phyloP scores from a whole-genome alignment of 2,888 invertebrate species.

The Diaphora mendica region DNA sequence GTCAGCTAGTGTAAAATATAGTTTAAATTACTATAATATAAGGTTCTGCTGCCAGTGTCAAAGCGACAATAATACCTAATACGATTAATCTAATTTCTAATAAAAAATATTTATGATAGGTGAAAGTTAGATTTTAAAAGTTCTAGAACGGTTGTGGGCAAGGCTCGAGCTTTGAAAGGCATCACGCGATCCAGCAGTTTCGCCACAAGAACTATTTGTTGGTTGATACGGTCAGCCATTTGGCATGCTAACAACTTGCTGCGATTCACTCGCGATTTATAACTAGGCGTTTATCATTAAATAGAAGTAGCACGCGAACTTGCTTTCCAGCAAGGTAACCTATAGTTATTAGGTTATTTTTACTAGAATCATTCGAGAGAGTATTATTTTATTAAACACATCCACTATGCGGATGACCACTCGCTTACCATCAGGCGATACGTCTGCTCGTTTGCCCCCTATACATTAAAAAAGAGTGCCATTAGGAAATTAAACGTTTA shows the following conservation, averaged over 20 bases:
- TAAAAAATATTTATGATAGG: constrained; percentile 1
- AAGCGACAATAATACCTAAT: neutral
- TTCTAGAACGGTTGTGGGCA: constrained; percentile 32
- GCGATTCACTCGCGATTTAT: constrained; percentile 52
- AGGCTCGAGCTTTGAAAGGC: constrained; percentile 35
- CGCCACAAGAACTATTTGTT: constrained; percentile 43
- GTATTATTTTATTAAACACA: neutral
- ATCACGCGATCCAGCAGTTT: constrained; percentile 69
- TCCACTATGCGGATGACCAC: too few species aligned
- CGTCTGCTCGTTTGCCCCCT: too few species aligned
- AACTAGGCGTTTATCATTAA: constrained; percentile 51
- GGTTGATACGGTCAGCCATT: constrained; percentile 60
- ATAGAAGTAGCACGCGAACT: constrained; percentile 42
- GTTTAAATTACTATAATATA: too few species aligned
- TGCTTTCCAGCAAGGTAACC: constrained; percentile 27
- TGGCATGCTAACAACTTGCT: constrained; percentile 48
- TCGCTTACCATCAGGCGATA: too few species aligned
- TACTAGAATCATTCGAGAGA: neutral
- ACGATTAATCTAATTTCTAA: neutral
- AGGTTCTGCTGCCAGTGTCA: too few species aligned
- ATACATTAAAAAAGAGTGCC: too few species aligned
- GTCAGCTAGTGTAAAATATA: too few species aligned
- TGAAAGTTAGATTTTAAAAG: constrained; percentile 19
- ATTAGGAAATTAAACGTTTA: neutral
- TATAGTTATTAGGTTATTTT: neutral